phyloP scores from a whole-genome alignment of 2,797 vertebrate genomes.

The Siniperca scherzeri region DNA sequence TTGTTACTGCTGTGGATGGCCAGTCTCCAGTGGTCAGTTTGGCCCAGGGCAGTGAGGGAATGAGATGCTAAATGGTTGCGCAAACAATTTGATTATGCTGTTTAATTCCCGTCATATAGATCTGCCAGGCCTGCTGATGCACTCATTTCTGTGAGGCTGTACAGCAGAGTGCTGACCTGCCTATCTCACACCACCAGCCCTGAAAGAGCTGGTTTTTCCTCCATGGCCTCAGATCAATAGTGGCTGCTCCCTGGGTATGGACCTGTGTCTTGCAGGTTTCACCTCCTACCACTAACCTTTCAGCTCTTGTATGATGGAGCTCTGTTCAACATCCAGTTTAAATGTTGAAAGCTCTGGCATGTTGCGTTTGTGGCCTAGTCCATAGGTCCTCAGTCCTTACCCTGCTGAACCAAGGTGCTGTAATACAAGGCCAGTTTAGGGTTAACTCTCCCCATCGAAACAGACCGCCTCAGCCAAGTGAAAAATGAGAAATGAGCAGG shows the following conservation, averaged over 20 bases:
- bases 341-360: slow-evolving; percentile 19
- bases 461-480: slow-evolving; percentile 80
- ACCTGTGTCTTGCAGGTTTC: slow-evolving; percentile 53
- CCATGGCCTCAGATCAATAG: slow-evolving; percentile 68
- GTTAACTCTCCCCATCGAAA: slow-evolving; percentile 71
- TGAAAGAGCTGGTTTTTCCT: slow-evolving; percentile 71
- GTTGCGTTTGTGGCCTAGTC: slow-evolving; percentile 4
- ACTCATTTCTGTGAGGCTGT: slow-evolving; percentile 73
- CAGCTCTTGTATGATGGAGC: slow-evolving; percentile 30
- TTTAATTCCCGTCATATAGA: slow-evolving; percentile 88
- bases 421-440: slow-evolving; percentile 67
- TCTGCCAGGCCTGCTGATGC: slow-evolving; percentile 81
- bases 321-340: slow-evolving; percentile 39
- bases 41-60: slow-evolving; percentile 81
- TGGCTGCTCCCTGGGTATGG: slow-evolving; percentile 57
- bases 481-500: slow-evolving; percentile 93
- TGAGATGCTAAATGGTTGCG: slow-evolving; percentile 86
- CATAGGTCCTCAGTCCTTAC: slow-evolving; percentile 6
- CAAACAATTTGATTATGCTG: slow-evolving; percentile 88
- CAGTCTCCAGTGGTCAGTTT: slow-evolving; percentile 86
- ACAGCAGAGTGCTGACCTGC: slow-evolving; percentile 79
- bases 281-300: slow-evolving; percentile 52
- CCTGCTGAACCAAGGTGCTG: slow-evolving; percentile 46
- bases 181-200: slow-evolving; percentile 58
- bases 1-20: slow-evolving; percentile 86